Conservation (phyloP, 1,140 invertebrate species). For the Drosophila chauvacae region DNA sequence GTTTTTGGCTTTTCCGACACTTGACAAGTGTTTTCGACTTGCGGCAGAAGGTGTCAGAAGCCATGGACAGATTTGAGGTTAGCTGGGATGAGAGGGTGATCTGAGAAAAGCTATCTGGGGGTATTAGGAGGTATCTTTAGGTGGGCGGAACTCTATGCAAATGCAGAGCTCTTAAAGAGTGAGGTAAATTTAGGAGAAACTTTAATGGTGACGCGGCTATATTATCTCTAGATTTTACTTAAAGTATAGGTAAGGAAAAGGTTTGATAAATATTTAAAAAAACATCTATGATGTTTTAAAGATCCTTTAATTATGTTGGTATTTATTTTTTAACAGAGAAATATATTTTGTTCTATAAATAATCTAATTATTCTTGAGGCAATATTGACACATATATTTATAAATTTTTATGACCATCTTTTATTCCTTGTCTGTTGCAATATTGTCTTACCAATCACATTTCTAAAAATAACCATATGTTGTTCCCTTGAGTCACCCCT, state of each 20-base stretch:
- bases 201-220: neutral
- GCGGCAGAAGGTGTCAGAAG: slow-evolving; percentile 67
- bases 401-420: neutral
- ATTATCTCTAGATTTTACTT: neutral
- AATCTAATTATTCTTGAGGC: neutral
- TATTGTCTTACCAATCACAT: neutral
- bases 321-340: neutral
- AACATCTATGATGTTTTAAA: too few relatives aligned
- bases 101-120: neutral
- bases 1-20: slow-evolving; percentile 69
- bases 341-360: neutral
- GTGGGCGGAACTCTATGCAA: slow-evolving; percentile 43
- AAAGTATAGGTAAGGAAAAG: too few relatives aligned
- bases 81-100: neutral
- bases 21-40: slow-evolving; percentile 78
- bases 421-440: neutral
- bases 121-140: neutral
- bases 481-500: neutral
- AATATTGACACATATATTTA: neutral
- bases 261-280: neutral
- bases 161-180: slow-evolving; percentile 8
- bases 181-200: neutral
- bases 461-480: neutral
- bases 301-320: neutral
- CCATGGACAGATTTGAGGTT: slow-evolving; percentile 44